A percentile compares a stretch with the other conserved stretches of the same genome.
Conservation (phyloP, 2,888 invertebrate species). For the Oligia fasciuncula region DNA sequence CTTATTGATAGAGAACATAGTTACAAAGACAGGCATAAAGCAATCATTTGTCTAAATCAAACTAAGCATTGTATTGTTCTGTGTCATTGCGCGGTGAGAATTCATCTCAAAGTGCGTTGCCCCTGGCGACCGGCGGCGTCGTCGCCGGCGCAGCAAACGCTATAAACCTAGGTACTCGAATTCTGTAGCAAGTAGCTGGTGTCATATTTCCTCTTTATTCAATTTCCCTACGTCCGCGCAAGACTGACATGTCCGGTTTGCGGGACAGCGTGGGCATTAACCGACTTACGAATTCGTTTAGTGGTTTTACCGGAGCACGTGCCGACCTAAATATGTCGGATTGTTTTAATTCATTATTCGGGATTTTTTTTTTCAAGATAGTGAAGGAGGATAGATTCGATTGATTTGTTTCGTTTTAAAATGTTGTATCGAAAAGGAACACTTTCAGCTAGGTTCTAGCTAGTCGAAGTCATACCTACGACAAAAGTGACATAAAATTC, state of each 20-base stretch:
- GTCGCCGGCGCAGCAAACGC: constrained; percentile 47
- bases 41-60: constrained; percentile 33
- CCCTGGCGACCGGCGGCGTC: constrained; percentile 58
- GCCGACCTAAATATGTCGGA: constrained; percentile 63
- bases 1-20: constrained; percentile 8
- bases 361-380: background rate
- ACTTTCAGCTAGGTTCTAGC: background rate
- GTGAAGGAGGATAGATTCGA: background rate
- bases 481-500: background rate
- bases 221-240: constrained; percentile 79
- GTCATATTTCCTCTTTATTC: constrained; percentile 86
- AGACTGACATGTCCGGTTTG: constrained; percentile 81
- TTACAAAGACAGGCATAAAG: constrained; percentile 10
- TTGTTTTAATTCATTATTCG: constrained; percentile 50
- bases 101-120: constrained; percentile 69
- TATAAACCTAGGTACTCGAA: constrained; percentile 63
- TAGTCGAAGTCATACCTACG: background rate
- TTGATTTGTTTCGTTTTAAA: background rate
- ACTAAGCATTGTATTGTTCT: constrained; percentile 9
- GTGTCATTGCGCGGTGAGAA: constrained; percentile 32
- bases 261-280: constrained; percentile 76
- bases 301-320: constrained; percentile 60
- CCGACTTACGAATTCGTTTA: constrained; percentile 67
- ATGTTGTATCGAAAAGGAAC: background rate
- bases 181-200: constrained; percentile 77